Percentiles rank a stretch among this genome's conserved stretches.
Conservation (phyloP, 1,140 invertebrate genomes). For the Zophobas atratus region DNA sequence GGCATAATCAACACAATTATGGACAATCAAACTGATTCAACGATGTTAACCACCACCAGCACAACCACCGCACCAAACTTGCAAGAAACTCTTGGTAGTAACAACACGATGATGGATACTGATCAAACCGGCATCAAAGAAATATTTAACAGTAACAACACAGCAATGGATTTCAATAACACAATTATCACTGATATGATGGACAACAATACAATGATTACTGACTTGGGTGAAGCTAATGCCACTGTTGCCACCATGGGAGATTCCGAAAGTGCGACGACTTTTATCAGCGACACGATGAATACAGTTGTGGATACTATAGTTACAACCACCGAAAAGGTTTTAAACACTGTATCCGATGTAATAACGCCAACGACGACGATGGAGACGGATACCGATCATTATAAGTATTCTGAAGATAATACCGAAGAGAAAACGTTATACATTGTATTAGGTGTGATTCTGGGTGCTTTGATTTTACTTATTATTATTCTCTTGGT, state of each 20-base stretch:
- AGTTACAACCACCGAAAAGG: background rate
- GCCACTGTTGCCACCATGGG: background rate
- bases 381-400: slow-evolving; percentile 16
- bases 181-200: background rate
- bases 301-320: slow-evolving; percentile 34
- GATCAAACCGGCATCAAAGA: background rate
- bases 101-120: background rate
- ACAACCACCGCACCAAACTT: background rate
- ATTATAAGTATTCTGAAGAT: slow-evolving; percentile 4
- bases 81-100: background rate
- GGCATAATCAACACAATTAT: background rate
- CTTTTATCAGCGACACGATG: background rate
- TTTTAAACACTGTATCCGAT: slow-evolving; percentile 22
- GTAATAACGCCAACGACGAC: slow-evolving; percentile 18
- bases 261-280: background rate
- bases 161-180: background rate
- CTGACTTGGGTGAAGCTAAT: background rate
- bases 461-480: slow-evolving; percentile 40
- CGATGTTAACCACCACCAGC: background rate
- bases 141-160: slow-evolving; percentile 5
- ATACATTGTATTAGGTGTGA: slow-evolving; percentile 47
- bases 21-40: background rate
- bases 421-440: slow-evolving; percentile 37
- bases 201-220: background rate
- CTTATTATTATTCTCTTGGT: slow-evolving; percentile 45